phyloP scores from a whole-genome alignment of 2,113 vertebrate species.

The Cyanistes caeruleus region DNA sequence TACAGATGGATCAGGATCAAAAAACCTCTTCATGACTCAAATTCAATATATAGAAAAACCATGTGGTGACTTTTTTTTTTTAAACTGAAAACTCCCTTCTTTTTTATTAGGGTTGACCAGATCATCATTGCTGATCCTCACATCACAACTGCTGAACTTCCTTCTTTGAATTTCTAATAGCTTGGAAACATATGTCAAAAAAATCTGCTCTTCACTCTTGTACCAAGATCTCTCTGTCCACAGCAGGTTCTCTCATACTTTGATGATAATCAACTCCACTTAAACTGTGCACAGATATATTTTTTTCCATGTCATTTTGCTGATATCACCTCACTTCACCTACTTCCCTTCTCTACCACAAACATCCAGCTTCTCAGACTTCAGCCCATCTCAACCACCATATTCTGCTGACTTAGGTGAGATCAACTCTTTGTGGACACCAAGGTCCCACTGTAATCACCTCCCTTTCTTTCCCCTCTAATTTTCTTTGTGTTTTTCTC shows the following conservation, averaged over 20 bases:
- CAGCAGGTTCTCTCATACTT: background rate
- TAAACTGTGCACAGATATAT: background rate
- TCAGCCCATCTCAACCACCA: background rate
- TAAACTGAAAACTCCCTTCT: background rate
- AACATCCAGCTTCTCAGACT: background rate
- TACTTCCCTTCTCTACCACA: background rate
- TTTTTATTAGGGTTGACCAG: background rate
- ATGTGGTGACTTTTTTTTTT: background rate
- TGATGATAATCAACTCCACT: background rate
- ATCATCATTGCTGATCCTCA: background rate
- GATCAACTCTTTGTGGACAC: background rate
- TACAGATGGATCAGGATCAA: background rate
- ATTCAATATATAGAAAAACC: background rate
- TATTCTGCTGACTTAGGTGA: background rate
- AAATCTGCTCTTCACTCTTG: background rate
- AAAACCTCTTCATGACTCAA: background rate
- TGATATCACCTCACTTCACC: background rate
- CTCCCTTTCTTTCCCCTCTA: background rate
- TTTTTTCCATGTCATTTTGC: background rate
- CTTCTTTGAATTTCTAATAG: background rate
- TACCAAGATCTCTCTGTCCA: background rate
- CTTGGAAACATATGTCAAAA: background rate
- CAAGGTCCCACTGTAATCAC: background rate
- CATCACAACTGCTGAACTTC: background rate
- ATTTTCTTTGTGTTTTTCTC: background rate